Evolutionary conservation across 2,888 invertebrate genomes (phyloP).

Genomic region (Pinctada fucata): DNA sequence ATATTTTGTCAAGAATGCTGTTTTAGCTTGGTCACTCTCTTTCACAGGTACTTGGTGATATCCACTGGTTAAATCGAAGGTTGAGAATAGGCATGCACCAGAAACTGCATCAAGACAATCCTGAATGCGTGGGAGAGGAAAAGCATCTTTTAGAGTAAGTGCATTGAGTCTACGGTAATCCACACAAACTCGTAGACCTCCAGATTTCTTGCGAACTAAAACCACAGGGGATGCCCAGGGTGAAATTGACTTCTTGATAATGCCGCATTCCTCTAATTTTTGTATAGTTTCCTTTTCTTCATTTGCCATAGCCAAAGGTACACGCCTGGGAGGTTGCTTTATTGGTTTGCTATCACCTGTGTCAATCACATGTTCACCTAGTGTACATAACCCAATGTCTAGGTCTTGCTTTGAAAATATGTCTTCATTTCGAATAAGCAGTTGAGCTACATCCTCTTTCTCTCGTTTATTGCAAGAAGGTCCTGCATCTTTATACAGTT

Average conservation of each 20-base stretch:
- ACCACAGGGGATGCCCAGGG: conserved; percentile 40
- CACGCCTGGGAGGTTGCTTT: conserved; percentile 42
- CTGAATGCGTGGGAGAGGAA: conserved; percentile 43
- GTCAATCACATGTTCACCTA: conserved; percentile 40
- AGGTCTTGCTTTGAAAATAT: conserved; percentile 39
- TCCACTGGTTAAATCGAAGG: conserved; percentile 37
- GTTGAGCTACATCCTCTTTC: not conserved
- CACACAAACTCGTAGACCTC: no score
- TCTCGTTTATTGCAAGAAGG: not conserved
- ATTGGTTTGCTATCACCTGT: conserved; percentile 38
- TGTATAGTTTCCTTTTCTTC: conserved; percentile 41
- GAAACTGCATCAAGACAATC: conserved; percentile 45
- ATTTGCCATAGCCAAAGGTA: conserved; percentile 38
- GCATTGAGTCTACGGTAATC: conserved; percentile 41
- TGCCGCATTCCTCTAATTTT: conserved; percentile 34
- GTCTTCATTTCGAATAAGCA: conserved; percentile 22
- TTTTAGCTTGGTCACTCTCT: conserved; percentile 39
- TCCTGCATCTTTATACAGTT: not conserved
- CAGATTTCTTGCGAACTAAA: conserved; percentile 41
- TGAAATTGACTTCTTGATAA: conserved; percentile 36
- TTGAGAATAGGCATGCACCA: conserved; percentile 38
- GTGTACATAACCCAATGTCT: conserved; percentile 41
- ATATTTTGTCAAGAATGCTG: conserved; percentile 45
- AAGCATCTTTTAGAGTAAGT: conserved; percentile 41
- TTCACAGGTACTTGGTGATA: conserved; percentile 47